A percentile compares a stretch with the other conserved stretches of the same genome.
These are phyloP conservation scores for Sphenodon punctatus DNA, from an alignment of 2,797 vertebrate species.

Conservation along the genomic window DNA sequence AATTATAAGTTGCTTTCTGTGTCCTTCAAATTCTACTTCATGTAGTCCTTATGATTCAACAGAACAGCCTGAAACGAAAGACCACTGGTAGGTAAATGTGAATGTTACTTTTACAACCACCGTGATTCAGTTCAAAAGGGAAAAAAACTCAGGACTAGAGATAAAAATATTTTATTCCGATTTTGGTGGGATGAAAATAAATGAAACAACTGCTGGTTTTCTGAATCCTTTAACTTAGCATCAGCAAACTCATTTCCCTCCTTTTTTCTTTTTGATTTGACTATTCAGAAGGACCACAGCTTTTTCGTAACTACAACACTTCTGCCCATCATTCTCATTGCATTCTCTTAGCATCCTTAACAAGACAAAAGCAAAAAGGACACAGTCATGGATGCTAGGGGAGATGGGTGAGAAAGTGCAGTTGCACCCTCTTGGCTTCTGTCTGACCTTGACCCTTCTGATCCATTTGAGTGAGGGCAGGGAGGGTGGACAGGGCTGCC, in stretches of 20 bases:
- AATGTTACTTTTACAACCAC: background rate
- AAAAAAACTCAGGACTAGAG: background rate
- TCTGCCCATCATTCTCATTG: too few species aligned
- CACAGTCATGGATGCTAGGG: too few species aligned
- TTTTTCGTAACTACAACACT: background rate
- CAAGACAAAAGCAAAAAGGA: too few species aligned
- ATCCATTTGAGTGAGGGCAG: too few species aligned
- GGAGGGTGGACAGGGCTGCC: too few species aligned
- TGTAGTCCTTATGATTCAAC: conserved; percentile 30
- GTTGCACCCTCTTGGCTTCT: too few species aligned
- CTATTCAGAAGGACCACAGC: background rate
- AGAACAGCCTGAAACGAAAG: background rate
- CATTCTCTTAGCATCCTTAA: too few species aligned
- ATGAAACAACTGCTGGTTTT: background rate
- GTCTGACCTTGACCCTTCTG: too few species aligned
- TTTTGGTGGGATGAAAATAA: conserved; percentile 30
- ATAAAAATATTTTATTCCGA: background rate
- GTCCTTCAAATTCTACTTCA: background rate
- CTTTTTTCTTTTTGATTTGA: background rate
- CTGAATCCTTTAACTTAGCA: background rate
- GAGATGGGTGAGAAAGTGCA: too few species aligned
- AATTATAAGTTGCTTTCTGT: background rate
- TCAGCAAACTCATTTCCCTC: background rate
- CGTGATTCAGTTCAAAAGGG: background rate
- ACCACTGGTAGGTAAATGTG: conserved; percentile 7